Conservation (phyloP, 2,113 vertebrate species). For the Macrotis lagotis region DNA sequence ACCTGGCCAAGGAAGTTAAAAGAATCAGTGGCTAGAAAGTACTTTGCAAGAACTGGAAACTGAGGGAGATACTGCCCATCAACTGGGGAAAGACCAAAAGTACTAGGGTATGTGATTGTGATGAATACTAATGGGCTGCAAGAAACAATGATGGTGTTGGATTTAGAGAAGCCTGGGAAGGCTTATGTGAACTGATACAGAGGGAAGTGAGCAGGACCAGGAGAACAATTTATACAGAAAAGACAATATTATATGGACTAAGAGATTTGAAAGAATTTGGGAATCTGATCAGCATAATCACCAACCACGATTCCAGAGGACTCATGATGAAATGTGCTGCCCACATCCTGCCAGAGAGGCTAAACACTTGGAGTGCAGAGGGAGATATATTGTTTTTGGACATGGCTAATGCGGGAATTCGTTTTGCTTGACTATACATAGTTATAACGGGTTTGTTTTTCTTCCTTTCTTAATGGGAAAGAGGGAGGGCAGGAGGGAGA, state of each 20-base stretch:
- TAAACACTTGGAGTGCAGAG: neutral
- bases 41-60: neutral
- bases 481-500: neutral
- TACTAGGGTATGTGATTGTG: neutral
- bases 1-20: neutral
- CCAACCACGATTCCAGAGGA: neutral
- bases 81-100: neutral
- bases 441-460: neutral
- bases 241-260: neutral
- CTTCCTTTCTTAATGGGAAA: neutral
- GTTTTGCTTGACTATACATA: neutral
- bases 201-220: neutral
- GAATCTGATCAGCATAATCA: neutral
- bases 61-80: neutral
- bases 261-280: neutral
- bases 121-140: neutral
- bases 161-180: neutral
- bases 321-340: neutral
- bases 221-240: neutral
- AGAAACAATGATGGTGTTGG: neutral
- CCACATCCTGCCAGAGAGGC: neutral
- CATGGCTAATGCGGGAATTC: neutral
- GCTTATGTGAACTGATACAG: neutral
- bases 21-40: neutral
- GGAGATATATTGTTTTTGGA: neutral